Evolutionary conservation across 2,888 invertebrate species (phyloP).

Genomic region (Tetanocera ferruginea): DNA sequence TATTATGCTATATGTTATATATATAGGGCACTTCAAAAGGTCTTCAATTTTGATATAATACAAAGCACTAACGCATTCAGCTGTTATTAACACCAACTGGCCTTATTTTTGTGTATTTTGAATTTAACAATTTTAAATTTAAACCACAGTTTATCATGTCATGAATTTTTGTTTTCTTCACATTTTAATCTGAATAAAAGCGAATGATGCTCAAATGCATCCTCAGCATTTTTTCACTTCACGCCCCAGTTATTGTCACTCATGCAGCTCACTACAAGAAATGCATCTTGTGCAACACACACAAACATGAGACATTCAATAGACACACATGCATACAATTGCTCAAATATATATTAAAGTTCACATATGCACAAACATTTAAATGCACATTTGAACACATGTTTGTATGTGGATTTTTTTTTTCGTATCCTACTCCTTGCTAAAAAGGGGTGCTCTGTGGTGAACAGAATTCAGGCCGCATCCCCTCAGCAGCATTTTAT

Average conservation of each 20-base stretch:
- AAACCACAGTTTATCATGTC: no score
- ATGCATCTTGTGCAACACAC: no score
- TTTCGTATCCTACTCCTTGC: background rate
- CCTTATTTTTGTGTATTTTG: no score
- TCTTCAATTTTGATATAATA: no score
- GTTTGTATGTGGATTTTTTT: background rate
- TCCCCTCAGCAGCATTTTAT: background rate
- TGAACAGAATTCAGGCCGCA: background rate
- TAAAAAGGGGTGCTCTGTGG: background rate
- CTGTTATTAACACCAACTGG: no score
- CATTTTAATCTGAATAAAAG: no score
- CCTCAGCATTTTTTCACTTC: conserved; percentile 12
- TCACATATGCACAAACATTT: background rate
- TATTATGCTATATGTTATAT: no score
- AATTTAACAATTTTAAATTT: no score
- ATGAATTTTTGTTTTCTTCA: no score
- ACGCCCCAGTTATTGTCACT: conserved; percentile 3
- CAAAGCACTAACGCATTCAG: no score
- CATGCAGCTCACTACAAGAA: background rate
- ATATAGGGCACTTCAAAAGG: no score
- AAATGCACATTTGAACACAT: background rate
- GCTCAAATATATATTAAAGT: background rate
- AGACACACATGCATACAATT: background rate
- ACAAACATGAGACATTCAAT: background rate
- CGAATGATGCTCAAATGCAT: background rate